These are phyloP conservation scores for Percopsis transmontana DNA, from an alignment of 2,113 vertebrate species.

Conservation along the genomic window DNA sequence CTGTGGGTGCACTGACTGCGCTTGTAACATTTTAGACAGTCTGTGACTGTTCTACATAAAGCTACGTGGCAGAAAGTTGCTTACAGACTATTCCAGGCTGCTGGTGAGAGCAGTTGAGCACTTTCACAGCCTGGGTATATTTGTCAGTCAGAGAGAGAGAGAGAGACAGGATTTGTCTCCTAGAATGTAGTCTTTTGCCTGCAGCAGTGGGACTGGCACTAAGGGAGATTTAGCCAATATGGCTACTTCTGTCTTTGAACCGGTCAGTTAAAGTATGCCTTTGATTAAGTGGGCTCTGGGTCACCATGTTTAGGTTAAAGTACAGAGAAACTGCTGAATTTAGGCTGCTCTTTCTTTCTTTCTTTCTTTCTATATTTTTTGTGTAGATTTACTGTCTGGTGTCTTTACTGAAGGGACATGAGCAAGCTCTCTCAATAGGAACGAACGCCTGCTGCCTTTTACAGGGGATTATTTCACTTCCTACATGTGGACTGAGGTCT, in stretches of 20 bases:
- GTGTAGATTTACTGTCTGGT: background rate
- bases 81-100: background rate
- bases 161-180: too few species aligned
- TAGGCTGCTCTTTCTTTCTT: background rate
- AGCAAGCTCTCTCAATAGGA: background rate
- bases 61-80: background rate
- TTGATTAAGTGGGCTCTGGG: too few species aligned
- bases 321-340: background rate
- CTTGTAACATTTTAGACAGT: background rate
- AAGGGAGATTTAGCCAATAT: background rate
- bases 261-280: too few species aligned
- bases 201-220: background rate
- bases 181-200: background rate
- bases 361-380: background rate
- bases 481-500: slow-evolving; percentile 1
- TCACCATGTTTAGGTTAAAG: background rate
- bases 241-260: background rate
- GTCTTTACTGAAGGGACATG: background rate
- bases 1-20: background rate
- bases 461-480: background rate
- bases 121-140: background rate
- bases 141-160: background rate
- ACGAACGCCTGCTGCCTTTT: background rate
- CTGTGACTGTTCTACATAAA: background rate
- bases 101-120: background rate